Percentiles rank a stretch among this genome's conserved stretches.
These are phyloP conservation scores for Drosophila auraria DNA, from an alignment of 1,140 invertebrate species.

Conservation along the genomic window DNA sequence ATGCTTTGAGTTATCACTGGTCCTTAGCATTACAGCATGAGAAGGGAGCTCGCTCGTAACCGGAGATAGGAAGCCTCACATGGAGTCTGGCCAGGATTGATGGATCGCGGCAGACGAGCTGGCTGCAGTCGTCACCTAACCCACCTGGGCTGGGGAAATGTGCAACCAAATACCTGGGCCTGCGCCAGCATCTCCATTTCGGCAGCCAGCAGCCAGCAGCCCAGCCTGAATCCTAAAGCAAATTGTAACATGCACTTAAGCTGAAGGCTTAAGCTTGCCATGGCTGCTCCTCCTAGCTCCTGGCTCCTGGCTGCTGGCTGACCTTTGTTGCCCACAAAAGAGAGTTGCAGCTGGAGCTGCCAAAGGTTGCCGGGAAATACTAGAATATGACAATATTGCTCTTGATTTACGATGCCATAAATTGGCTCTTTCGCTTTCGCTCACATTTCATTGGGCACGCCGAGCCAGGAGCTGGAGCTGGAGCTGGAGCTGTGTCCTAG, in stretches of 20 bases:
- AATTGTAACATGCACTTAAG: background rate
- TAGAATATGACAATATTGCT: conserved; percentile 75
- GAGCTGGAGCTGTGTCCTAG: background rate
- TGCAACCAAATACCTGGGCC: conserved; percentile 8
- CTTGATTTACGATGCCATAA: conserved; percentile 75
- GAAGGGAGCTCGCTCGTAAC: too few relatives aligned
- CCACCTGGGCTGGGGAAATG: background rate
- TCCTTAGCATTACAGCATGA: conserved; percentile 7
- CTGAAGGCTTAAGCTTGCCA: background rate
- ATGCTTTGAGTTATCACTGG: conserved; percentile 11
- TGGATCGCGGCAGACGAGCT: too few relatives aligned
- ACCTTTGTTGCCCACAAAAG: conserved; percentile 29
- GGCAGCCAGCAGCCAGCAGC: too few relatives aligned
- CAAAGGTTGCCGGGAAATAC: conserved; percentile 47
- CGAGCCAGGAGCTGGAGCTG: background rate
- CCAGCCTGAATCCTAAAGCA: background rate
- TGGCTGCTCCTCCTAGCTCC: background rate
- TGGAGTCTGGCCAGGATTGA: too few relatives aligned
- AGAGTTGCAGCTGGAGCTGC: conserved; percentile 18
- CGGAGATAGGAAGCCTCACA: too few relatives aligned
- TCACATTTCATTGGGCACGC: conserved; percentile 40
- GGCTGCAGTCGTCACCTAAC: background rate
- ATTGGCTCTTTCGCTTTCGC: conserved; percentile 66
- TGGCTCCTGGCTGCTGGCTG: background rate
- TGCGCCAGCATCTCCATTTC: background rate